These are phyloP conservation scores for Dimorphilus gyrociliatus DNA, from an alignment of 2,888 invertebrate species.

Conservation along the genomic window DNA sequence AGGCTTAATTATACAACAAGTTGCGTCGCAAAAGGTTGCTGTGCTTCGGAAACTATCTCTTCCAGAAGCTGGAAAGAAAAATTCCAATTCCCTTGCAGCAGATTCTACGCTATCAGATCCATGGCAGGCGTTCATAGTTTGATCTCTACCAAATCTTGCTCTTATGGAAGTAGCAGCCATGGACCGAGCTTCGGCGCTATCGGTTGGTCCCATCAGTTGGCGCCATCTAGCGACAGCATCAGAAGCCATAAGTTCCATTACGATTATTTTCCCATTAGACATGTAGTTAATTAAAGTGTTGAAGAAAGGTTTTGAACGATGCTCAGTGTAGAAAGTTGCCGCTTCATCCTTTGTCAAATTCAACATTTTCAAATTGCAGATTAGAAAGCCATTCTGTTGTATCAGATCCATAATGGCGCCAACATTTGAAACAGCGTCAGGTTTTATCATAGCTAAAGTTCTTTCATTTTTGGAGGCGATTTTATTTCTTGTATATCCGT, in stretches of 20 bases:
- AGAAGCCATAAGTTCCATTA: slow-evolving; percentile 56
- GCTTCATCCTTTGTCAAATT: slow-evolving; percentile 50
- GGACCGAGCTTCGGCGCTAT: slow-evolving; percentile 22
- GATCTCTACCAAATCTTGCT: slow-evolving; percentile 31
- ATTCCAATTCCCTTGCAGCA: slow-evolving; percentile 40
- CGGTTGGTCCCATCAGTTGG: slow-evolving; percentile 44
- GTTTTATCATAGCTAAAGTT: slow-evolving; percentile 62
- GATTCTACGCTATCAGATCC: slow-evolving; percentile 46
- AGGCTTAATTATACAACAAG: slow-evolving; percentile 64
- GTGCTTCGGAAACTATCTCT: slow-evolving; percentile 25
- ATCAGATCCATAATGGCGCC: slow-evolving; percentile 59
- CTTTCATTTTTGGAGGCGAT: slow-evolving; percentile 33
- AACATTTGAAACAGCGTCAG: slow-evolving; percentile 49
- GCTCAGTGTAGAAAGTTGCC: slow-evolving; percentile 42
- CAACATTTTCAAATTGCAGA: slow-evolving; percentile 58
- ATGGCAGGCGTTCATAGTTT: slow-evolving; percentile 40
- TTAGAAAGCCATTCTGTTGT: slow-evolving; percentile 41
- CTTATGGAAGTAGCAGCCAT: slow-evolving; percentile 22
- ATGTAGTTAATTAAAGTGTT: slow-evolving; percentile 50
- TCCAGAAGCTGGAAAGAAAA: slow-evolving; percentile 38
- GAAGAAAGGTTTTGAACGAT: slow-evolving; percentile 22
- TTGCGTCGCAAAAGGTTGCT: slow-evolving; percentile 27
- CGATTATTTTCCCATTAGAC: slow-evolving; percentile 52
- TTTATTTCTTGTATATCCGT: slow-evolving; percentile 33
- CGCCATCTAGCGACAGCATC: slow-evolving; percentile 48